Base-by-base conservation (phyloP, 1,140 invertebrate species). In the Tetramorium alpestre region DNA sequence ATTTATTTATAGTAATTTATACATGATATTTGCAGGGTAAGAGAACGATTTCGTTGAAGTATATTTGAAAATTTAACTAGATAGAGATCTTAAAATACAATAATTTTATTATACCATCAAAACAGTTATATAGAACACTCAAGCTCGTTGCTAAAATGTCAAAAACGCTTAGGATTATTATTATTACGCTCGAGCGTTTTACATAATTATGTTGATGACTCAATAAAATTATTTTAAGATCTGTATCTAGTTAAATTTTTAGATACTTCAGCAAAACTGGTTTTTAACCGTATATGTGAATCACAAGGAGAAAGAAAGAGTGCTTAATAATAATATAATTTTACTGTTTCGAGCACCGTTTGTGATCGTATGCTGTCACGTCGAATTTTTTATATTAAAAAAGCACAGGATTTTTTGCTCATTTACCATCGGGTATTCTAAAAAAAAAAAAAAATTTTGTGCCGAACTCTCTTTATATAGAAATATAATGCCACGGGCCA, bases 401-500 rank as follows among this genome's bases (percentile, higher is more conserved):
- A 75, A 84, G 67, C 7, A 3, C 67, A 3, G 60, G 4, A 73
- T 8, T 75, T 75, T 44, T 51, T 51, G 3, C 22, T 60, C 80
- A 44, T 84, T 84, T 84, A 84, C 13, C 3, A 13, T 75, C 7
- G n/a, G 49, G 6, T 38, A 82, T 82, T 47, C 2, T 13, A 38
- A 60, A 77, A 75, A 58, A 33, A 2, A 33, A 33, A 33, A 81
- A 70, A 84, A 60, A 54, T 78, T 58, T 76, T 65, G 2, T 7
- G 47, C 18, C 58, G 33, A 85, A 78, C 60, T 78, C 28, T 64
- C 8, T 70, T 51, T 67, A 47, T 65, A 41, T 85, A 88, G 72
- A 78, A 82, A 60, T 85, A 72, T 85, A 88, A 85, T 86, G 58
- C 72, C 54, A 33, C 70, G 28, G 81, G 56, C 33, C 60, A 47